Evolutionary conservation across 2,888 invertebrate genomes (phyloP), one percentile per base, ranked within the genome.

Genomic region (Lasioglossum morio): DNA sequence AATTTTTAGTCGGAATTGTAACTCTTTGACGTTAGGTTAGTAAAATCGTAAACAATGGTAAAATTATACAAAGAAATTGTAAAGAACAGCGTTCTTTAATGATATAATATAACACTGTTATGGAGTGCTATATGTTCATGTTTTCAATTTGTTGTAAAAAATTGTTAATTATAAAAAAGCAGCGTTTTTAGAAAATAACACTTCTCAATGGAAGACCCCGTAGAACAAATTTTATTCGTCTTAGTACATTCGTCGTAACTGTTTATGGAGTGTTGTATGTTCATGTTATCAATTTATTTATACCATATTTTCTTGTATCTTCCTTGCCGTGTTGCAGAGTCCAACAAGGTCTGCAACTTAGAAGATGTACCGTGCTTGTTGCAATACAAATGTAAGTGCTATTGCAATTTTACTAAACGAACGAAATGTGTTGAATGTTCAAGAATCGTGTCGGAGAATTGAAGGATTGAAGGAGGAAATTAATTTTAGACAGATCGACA

Each of bases 331-430:
- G 53, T 84, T 78, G 23, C 79, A 94, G 93, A 91, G 74, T 66
- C 79, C 4, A 81, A 76, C 37, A 92, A 90, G 30, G 83, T 92
- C 23, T 94, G 94, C 87, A 90, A 89, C 70, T 81, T 87, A 10
- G 72, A 77, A 12, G 92, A 94, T 48, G 63, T 87, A 14, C n/a
- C 46, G 0, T 94, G 94, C 74, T 79, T 94, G 60, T 8, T 77
- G 5, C 81, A 79, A 34, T 80, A 92, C 66, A 92, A 90, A 88
- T 80, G 94, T 93, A 83, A 93, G 91, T 84, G 7, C 2, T 16
- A 3, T 34, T 34, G 34, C 37, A 43, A 23, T 48, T 73, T 43
- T 40, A 23, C 30, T 23, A 1, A 16, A 63, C 5, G 60, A 63
- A 53, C 53, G 23, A 48, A 53, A 53, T n/a, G 3, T 10, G 3